Conservation (phyloP, 2,888 invertebrate species). For the Cyclophora albipunctata region DNA sequence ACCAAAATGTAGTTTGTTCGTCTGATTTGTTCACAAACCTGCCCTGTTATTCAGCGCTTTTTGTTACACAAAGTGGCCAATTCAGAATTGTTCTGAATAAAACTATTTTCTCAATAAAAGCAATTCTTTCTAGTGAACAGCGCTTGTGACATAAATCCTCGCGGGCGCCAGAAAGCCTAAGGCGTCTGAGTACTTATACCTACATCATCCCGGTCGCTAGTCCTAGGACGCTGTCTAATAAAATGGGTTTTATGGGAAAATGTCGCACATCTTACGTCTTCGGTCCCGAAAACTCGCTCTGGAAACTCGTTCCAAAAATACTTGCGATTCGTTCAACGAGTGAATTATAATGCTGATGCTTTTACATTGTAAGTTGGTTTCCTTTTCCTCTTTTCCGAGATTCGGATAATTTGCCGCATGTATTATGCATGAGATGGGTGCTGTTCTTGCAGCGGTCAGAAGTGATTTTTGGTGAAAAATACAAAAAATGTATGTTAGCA, state of each 20-base stretch:
- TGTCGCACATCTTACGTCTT: constrained; percentile 21
- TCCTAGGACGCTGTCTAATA: constrained; percentile 34
- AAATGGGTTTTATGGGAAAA: constrained; percentile 23
- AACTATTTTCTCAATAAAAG: too few relatives aligned
- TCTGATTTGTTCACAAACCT: too few relatives aligned
- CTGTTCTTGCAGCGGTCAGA: constrained; percentile 20
- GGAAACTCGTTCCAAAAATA: constrained; percentile 10
- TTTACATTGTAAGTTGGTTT: constrained; percentile 23
- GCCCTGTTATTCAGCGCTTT: too few relatives aligned
- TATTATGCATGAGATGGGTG: constrained; percentile 44
- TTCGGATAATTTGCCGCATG: constrained; percentile 28
- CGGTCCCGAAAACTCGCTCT: constrained; percentile 11
- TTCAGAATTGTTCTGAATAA: too few relatives aligned
- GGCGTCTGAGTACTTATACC: constrained; percentile 30
- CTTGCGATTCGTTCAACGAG: neutral
- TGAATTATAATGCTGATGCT: constrained; percentile 18
- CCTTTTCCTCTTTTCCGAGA: constrained; percentile 19
- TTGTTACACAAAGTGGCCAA: too few relatives aligned
- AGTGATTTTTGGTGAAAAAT: constrained; percentile 21
- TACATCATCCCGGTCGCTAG: constrained; percentile 35
- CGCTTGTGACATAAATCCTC: constrained; percentile 20
- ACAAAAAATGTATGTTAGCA: constrained; percentile 20
- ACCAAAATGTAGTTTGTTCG: too few relatives aligned
- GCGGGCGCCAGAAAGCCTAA: constrained; percentile 39
- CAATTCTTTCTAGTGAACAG: too few relatives aligned